phyloP scores from a whole-genome alignment of 1,140 invertebrate species.

The Episyrphus balteatus region DNA sequence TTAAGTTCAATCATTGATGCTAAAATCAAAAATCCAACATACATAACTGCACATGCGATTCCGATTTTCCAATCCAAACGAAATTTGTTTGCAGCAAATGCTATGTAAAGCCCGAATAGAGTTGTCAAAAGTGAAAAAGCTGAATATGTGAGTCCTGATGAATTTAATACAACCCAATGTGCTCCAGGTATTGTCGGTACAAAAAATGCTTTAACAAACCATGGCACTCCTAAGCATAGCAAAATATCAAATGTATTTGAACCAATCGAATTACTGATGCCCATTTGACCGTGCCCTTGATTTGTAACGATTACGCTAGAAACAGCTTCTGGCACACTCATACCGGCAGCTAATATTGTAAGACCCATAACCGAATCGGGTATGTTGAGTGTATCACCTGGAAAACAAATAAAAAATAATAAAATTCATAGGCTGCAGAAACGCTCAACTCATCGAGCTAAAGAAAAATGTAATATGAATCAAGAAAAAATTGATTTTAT shows the following conservation, averaged over 20 bases:
- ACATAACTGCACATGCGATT: slow-evolving; percentile 56
- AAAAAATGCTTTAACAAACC: slow-evolving; percentile 64
- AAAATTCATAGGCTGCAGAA: not conserved
- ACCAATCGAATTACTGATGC: slow-evolving; percentile 74
- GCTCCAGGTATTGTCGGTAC: slow-evolving; percentile 49
- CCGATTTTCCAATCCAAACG: slow-evolving; percentile 62
- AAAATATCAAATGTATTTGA: slow-evolving; percentile 82
- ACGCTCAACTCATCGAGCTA: too few relatives aligned
- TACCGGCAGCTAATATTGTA: slow-evolving; percentile 59
- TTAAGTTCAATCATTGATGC: slow-evolving; percentile 70
- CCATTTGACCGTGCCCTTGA: slow-evolving; percentile 74
- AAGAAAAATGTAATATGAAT: too few relatives aligned
- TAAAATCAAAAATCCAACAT: slow-evolving; percentile 57
- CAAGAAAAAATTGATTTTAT: too few relatives aligned
- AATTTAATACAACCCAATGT: slow-evolving; percentile 49
- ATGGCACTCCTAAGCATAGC: slow-evolving; percentile 69
- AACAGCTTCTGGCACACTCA: slow-evolving; percentile 71
- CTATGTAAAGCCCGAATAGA: slow-evolving; percentile 52
- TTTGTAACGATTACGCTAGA: slow-evolving; percentile 66
- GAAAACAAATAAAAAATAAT: not conserved
- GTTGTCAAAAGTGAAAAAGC: slow-evolving; percentile 62
- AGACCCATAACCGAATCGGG: slow-evolving; percentile 69
- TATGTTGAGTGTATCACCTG: slow-evolving; percentile 51
- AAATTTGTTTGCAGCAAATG: slow-evolving; percentile 60
- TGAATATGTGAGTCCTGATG: slow-evolving; percentile 61